A percentile compares a stretch with the other conserved stretches of the same genome.
Conservation (phyloP, 2,113 vertebrate species). For the Notechis scutatus region DNA sequence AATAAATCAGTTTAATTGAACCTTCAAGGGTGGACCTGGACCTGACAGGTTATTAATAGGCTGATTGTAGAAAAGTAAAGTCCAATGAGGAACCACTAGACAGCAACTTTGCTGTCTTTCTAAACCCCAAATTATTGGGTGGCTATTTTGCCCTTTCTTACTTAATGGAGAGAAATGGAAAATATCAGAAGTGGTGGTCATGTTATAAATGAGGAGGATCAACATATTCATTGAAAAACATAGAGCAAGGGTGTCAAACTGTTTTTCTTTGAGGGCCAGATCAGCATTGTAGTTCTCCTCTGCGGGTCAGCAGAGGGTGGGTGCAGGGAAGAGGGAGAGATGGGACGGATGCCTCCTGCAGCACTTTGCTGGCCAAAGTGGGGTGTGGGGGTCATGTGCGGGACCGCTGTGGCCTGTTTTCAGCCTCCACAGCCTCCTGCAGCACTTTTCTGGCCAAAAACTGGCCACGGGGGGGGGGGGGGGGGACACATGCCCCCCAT, state of each 20-base stretch:
- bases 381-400: too few relatives aligned
- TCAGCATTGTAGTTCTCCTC: too few relatives aligned
- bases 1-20: background rate
- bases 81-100: background rate
- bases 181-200: background rate
- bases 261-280: too few relatives aligned
- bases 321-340: too few relatives aligned
- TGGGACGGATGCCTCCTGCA: too few relatives aligned
- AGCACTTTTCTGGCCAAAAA: too few relatives aligned
- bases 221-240: background rate
- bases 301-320: too few relatives aligned
- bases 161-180: background rate
- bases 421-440: too few relatives aligned
- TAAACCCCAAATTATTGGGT: background rate
- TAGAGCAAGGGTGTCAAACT: background rate
- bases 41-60: background rate
- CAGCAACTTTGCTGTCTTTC: background rate
- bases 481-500: too few relatives aligned
- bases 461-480: too few relatives aligned
- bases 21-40: background rate
- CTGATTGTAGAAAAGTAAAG: background rate
- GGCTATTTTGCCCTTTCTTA: background rate
- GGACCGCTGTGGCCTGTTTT: too few relatives aligned
- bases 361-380: too few relatives aligned
- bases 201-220: background rate